phyloP scores from a whole-genome alignment of 2,888 invertebrate genomes.

The Heliconius sara region DNA sequence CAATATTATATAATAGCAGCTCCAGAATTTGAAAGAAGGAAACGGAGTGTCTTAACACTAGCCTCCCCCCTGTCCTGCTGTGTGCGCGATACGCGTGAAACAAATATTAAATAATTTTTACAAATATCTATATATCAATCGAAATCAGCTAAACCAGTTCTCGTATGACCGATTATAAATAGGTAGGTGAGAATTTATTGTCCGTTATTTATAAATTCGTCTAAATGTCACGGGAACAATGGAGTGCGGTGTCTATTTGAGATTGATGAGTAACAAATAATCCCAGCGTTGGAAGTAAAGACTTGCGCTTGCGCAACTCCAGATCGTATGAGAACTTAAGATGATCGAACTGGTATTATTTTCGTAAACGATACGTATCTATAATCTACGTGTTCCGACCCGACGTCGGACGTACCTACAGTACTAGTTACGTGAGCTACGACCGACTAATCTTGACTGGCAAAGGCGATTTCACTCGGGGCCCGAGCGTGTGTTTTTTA shows the following conservation, averaged over 20 bases:
- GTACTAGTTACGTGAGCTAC: conserved; percentile 54
- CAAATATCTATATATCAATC: conserved; percentile 49
- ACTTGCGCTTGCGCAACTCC: conserved; percentile 65
- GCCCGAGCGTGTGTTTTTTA: conserved; percentile 34
- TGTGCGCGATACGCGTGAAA: too few relatives aligned
- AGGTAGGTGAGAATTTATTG: conserved; percentile 60
- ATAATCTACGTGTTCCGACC: conserved; percentile 62
- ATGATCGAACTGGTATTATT: conserved; percentile 75
- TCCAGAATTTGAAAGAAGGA: too few relatives aligned
- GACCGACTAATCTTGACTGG: conserved; percentile 72
- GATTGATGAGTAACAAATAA: conserved; percentile 81
- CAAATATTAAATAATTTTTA: background rate
- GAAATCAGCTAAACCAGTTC: conserved; percentile 20
- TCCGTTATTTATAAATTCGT: conserved; percentile 77
- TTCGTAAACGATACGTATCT: conserved; percentile 79
- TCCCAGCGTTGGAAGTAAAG: conserved; percentile 72
- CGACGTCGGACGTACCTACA: conserved; percentile 60
- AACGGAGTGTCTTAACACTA: too few relatives aligned
- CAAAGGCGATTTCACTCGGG: conserved; percentile 50
- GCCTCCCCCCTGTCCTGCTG: too few relatives aligned
- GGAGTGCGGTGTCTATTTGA: conserved; percentile 76
- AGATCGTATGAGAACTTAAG: conserved; percentile 70
- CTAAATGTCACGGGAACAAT: conserved; percentile 83
- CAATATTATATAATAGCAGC: too few relatives aligned
- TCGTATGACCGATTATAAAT: conserved; percentile 57